Conservation (phyloP, 1,140 invertebrate genomes). For the Bombus polaris region DNA sequence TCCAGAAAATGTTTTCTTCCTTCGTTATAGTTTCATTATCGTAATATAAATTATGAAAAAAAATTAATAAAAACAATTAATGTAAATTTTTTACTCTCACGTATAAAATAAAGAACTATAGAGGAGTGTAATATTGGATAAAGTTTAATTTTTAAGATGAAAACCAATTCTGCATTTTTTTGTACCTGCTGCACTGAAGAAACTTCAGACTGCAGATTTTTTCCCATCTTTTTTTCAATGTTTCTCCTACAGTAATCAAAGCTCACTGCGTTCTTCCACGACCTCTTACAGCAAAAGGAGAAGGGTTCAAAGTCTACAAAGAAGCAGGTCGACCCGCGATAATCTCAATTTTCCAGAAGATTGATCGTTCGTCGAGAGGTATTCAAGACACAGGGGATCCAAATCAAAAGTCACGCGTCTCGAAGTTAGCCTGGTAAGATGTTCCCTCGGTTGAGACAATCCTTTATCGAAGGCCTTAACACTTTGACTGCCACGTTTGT, state of each 20-base stretch:
- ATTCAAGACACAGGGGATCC: conserved; percentile 17
- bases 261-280: background rate
- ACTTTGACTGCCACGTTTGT: no score
- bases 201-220: no score
- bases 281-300: background rate
- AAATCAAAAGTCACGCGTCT: conserved; percentile 20
- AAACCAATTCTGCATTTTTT: background rate
- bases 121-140: no score
- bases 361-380: conserved; percentile 10
- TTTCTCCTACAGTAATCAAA: background rate
- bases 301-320: conserved; percentile 8
- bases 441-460: no score
- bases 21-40: no score
- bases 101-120: no score
- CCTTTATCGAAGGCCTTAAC: conserved; percentile 30
- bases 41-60: no score
- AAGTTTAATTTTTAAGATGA: background rate
- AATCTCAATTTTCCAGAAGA: conserved; percentile 46
- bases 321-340: conserved; percentile 28
- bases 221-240: background rate
- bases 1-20: no score
- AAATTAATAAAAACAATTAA: no score
- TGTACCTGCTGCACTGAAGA: no score
- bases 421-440: background rate
- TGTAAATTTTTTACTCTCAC: no score